These are phyloP conservation scores for Wiebesia pumilae DNA, from an alignment of 1,140 invertebrate species.

Conservation along the genomic window DNA sequence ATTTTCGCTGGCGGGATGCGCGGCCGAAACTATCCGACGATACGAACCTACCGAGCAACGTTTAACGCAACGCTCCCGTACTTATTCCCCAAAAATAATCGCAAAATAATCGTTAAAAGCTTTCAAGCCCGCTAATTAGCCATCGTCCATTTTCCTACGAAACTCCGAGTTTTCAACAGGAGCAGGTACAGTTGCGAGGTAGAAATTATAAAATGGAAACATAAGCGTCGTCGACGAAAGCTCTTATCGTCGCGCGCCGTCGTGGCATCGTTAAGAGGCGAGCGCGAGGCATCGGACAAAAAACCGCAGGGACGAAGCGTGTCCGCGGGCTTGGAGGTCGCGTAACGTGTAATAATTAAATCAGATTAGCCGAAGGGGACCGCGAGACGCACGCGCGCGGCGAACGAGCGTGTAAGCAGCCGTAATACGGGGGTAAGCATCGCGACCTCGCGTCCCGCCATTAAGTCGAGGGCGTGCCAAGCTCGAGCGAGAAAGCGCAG, in stretches of 20 bases:
- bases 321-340: conserved; percentile 46
- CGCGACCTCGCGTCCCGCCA: conserved; percentile 51
- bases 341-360: conserved; percentile 69
- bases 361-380: conserved; percentile 61
- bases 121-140: too few relatives aligned
- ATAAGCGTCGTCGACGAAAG: background rate
- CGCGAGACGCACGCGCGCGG: background rate
- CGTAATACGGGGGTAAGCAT: conserved; percentile 63
- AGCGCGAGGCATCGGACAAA: background rate
- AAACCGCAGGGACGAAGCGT: background rate
- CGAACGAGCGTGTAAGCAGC: conserved; percentile 61
- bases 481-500: conserved; percentile 44
- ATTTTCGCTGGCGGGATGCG: background rate
- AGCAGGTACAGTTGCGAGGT: too few relatives aligned
- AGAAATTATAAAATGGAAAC: too few relatives aligned
- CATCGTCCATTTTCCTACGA: too few relatives aligned
- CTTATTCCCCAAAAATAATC: too few relatives aligned
- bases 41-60: too few relatives aligned
- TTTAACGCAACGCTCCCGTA: too few relatives aligned
- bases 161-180: too few relatives aligned
- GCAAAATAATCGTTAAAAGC: too few relatives aligned
- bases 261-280: background rate
- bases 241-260: background rate
- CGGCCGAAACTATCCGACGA: too few relatives aligned
- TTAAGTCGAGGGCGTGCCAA: conserved; percentile 29